phyloP scores from a whole-genome alignment of 2,888 invertebrate species.

The Thera obeliscata region DNA sequence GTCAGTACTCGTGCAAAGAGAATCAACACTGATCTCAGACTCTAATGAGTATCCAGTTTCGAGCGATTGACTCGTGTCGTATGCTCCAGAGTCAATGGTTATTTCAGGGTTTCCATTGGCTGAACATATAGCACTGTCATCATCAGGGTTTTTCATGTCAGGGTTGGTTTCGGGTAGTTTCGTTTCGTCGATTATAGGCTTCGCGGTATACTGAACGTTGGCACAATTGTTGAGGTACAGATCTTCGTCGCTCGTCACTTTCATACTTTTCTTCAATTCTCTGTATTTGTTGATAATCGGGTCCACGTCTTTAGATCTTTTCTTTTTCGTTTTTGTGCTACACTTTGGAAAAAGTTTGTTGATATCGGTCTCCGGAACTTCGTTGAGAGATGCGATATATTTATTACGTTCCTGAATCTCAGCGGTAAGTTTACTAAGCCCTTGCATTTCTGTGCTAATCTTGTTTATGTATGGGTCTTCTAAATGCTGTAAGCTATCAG shows the following conservation, averaged over 20 bases:
- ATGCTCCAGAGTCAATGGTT: constrained; percentile 77
- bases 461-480: constrained; percentile 86
- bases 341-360: constrained; percentile 79
- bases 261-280: constrained; percentile 76
- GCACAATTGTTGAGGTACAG: constrained; percentile 77
- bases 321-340: constrained; percentile 80
- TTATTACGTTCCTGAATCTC: constrained; percentile 85
- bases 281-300: constrained; percentile 80
- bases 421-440: constrained; percentile 83
- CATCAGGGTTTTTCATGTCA: constrained; percentile 77
- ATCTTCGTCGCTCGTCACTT: constrained; percentile 76
- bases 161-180: constrained; percentile 62
- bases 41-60: constrained; percentile 82
- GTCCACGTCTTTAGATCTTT: constrained; percentile 77
- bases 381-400: constrained; percentile 83
- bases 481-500: constrained; percentile 81
- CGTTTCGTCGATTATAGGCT: constrained; percentile 61
- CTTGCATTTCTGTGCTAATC: constrained; percentile 84
- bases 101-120: constrained; percentile 81
- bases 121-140: constrained; percentile 77
- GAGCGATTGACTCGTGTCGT: constrained; percentile 78
- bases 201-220: constrained; percentile 73
- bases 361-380: constrained; percentile 76
- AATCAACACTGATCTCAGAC: constrained; percentile 85
- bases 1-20: constrained; percentile 82